Base-by-base conservation (phyloP, 2,113 vertebrate species). In the Grantiella picta region DNA sequence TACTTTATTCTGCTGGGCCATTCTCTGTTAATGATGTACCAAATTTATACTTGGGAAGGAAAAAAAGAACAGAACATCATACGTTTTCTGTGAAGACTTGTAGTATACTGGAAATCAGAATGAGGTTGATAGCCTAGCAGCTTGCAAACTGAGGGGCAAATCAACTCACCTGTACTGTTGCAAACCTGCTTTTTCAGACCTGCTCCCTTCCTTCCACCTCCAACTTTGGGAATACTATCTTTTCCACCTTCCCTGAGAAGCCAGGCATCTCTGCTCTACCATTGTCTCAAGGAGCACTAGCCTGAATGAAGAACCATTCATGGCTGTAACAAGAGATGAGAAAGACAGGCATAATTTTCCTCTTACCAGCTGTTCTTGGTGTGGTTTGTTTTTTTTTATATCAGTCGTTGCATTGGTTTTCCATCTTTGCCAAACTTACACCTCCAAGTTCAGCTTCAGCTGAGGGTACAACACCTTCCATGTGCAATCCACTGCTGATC, bases 201-300 rank as follows among this genome's bases (percentile, higher is more conserved):
- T 73, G 12, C 42, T 83, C 4, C 12, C 18, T 81, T 44, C 25
- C 15, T 70, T 59, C 42, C 16, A 38, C 18, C 8, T 57, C 7
- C n/a, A 1, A 0, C 49, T 60, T 57, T 18, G n/a, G 36, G 59
- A 73, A 36, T 22, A 2, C 5, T 47, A 3, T 20, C 22, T 36
- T 64, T 52, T 16, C 45, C 40, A 31, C 8, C 14, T 63, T 59
- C 23, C 27, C 33, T 82, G 38, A 47, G 56, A 79, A 49, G 61
- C 29, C 31, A n/a, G 57, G 16, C 7, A 29, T 25, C 53, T 56
- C 40, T 72, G 18, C 38, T 54, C 49, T 60, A 13, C 29, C 2
- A 0, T 0, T 1, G 10, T 29, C 4, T 22, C 9, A 35, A 60
- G 40, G 0, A 60, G 29, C 8, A 22, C 19, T 36, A 35, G 24